Percentiles rank a stretch among this genome's conserved stretches.
phyloP scores from a whole-genome alignment of 2,113 vertebrate genomes.

The Sander lucioperca region DNA sequence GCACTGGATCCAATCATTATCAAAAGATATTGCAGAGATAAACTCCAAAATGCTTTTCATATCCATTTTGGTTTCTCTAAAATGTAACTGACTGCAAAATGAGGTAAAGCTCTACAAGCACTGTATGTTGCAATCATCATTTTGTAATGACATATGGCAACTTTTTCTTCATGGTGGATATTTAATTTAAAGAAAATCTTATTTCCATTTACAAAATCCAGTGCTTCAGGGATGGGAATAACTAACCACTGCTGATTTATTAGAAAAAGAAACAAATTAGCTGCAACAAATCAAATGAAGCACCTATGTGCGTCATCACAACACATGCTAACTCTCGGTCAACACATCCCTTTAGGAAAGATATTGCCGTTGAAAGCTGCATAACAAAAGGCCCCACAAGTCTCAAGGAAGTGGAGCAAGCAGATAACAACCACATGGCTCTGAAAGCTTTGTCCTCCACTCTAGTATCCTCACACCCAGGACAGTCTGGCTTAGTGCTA shows the following conservation, averaged over 20 bases:
- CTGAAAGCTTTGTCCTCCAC: slow-evolving; percentile 52
- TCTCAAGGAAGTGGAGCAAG: slow-evolving; percentile 50
- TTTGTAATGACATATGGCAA: slow-evolving; percentile 11
- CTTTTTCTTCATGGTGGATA: neutral
- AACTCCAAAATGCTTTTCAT: slow-evolving; percentile 16
- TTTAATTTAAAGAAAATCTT: slow-evolving; percentile 16
- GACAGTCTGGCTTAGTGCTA: slow-evolving; percentile 28
- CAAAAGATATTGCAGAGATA: slow-evolving; percentile 18
- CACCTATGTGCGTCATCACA: slow-evolving; percentile 28
- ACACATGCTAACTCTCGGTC: slow-evolving; percentile 3
- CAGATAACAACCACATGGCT: slow-evolving; percentile 62
- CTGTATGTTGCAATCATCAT: slow-evolving; percentile 8
- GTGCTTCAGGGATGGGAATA: neutral
- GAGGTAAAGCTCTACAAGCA: slow-evolving; percentile 12
- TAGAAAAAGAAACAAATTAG: slow-evolving; percentile 13
- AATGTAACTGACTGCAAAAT: slow-evolving; percentile 38
- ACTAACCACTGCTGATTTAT: neutral
- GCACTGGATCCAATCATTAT: slow-evolving; percentile 20
- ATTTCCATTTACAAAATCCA: slow-evolving; percentile 5
- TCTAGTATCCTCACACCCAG: slow-evolving; percentile 42
- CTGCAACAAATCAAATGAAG: slow-evolving; percentile 11
- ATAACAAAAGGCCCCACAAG: slow-evolving; percentile 38
- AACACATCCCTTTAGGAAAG: slow-evolving; percentile 17
- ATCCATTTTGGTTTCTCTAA: slow-evolving; percentile 28
- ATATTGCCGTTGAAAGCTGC: slow-evolving; percentile 18